Base-by-base conservation (phyloP, 2,888 invertebrate genomes). In the Leptopilina syphax region DNA sequence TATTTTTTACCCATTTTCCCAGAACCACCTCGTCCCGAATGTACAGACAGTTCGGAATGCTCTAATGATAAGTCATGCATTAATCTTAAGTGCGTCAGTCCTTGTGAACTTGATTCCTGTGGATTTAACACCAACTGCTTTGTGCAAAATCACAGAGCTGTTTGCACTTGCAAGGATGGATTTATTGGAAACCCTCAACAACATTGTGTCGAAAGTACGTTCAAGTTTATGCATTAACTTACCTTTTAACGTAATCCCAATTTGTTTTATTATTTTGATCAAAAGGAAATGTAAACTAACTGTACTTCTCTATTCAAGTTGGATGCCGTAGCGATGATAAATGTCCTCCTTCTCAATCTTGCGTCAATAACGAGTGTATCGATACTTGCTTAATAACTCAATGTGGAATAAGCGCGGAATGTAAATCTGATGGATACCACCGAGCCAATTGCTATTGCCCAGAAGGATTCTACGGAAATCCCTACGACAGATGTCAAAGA, bases 321-420 rank as follows among this genome's bases (percentile, higher is more conserved):
- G 97, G 98, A 86, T 98, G 98, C 88, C 95, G 96, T 86, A 95
- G 95, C 73, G 96, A 98, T 90, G 95, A 95, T 77, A 97, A 97
- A 85, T 98, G 98, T 90, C 95, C 96, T 6, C 93, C 96, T 77
- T 95, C 95, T 67, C 95, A 97, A 92, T 96, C 96, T 41, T 98
- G 98, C 88, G 94, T 97, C 85, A 96, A 97, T 88, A 94, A 95
- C 81, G 95, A 96, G 88, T 98, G 98, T 90, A 93, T 95, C 12
- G 95, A 97, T 90, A 96, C 97, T 1, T 98, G 97, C 87, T 92
- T 94, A 1, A 95, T 95, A 85, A 95, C 96, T 0, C 96, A 96
- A 77, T 98, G 98, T 88, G 97, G 97, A 27, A 85, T 92, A 0
- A 96, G 96, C 83, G 97, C 97, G n/a, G 92, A 95, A 50, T 98